Evolutionary conservation across 2,888 invertebrate genomes (phyloP), one percentile per base, ranked within the genome.

Genomic region (Campopleginae sp.): DNA sequence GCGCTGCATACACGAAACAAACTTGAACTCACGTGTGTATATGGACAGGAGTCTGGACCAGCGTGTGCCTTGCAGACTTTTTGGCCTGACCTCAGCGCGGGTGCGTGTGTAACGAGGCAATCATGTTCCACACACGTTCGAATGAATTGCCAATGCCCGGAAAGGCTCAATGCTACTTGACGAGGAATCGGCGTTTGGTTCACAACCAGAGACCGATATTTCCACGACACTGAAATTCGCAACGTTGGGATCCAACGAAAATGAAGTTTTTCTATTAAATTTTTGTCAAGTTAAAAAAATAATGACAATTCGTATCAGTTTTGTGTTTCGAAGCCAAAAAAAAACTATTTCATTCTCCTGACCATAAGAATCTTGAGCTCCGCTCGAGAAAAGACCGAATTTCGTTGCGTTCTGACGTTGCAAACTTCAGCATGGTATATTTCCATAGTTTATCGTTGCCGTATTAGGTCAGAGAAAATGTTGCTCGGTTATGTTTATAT

Each of bases 81-180:
- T 78, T 74, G 66, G 38, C 19, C 74, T 68, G 82, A 74, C 78
- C 74, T 79, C 19, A 61, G 66, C 71, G 82, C 77, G 76, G 82
- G 63, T 72, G 82, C 38, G 77, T 38, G 66, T 66, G 65, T 44
- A n/a, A 8, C 82, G 80, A 72, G 78, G 80, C 66, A 70, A 76
- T 66, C 77, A 33, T n/a, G 42, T 76, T 19, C 19, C 19, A 19
- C 1, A n/a, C n/a, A n/a, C n/a, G 48, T 48, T 6, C n/a, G 19
- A 19, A 48, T 48, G n/a, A 6, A 48, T 7, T 48, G 6, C 48
- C 6, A 48, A 48, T 6, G 5, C 19, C 33, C 33, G 31, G 7
- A 33, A 31, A 6, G n/a, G 7, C 33, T 33, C 61, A 17, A 58
- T 31, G 14, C 17, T 61, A 33, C 4, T 17, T 17, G 17, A 2